phyloP scores from a whole-genome alignment of 2,888 invertebrate species.

The Plemyria rubiginata region DNA sequence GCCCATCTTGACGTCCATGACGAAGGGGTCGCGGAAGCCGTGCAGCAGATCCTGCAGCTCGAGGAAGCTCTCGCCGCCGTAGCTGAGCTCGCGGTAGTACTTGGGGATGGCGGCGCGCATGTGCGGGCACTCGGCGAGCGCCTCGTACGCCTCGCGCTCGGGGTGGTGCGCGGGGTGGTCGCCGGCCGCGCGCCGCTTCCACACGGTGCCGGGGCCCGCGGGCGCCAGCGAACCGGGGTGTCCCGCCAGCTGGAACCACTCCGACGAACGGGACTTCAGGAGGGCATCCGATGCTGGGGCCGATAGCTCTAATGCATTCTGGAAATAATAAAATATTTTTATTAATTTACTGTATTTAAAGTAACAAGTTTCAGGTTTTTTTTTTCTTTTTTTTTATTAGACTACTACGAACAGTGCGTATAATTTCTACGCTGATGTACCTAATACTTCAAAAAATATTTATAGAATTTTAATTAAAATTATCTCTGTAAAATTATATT shows the following conservation, averaged over 20 bases:
- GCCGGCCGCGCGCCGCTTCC: conserved; percentile 92
- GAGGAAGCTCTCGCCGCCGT: conserved; percentile 93
- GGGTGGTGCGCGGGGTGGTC: conserved; percentile 89
- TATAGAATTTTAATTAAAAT: no score
- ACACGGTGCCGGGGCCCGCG: conserved; percentile 96
- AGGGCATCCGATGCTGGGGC: conserved; percentile 95
- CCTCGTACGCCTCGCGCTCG: conserved; percentile 92
- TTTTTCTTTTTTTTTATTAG: no score
- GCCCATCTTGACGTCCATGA: conserved; percentile 99
- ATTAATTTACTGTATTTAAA: no score
- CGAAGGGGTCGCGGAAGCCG: conserved; percentile 95
- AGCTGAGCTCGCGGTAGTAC: conserved; percentile 93
- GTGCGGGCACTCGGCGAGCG: conserved; percentile 89
- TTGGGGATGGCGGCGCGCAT: conserved; percentile 91
- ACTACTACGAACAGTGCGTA: no score
- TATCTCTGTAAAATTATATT: background rate
- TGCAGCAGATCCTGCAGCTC: conserved; percentile 97
- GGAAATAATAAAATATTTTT: conserved; percentile 64
- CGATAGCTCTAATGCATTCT: conserved; percentile 96
- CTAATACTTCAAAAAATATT: no score
- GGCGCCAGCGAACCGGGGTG: conserved; percentile 97
- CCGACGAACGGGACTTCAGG: conserved; percentile 87
- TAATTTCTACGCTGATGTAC: no score
- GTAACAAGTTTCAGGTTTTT: background rate
- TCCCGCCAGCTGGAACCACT: conserved; percentile 97